Base-by-base conservation (phyloP, 2,113 vertebrate genomes). In the Larimichthys polyactis region DNA sequence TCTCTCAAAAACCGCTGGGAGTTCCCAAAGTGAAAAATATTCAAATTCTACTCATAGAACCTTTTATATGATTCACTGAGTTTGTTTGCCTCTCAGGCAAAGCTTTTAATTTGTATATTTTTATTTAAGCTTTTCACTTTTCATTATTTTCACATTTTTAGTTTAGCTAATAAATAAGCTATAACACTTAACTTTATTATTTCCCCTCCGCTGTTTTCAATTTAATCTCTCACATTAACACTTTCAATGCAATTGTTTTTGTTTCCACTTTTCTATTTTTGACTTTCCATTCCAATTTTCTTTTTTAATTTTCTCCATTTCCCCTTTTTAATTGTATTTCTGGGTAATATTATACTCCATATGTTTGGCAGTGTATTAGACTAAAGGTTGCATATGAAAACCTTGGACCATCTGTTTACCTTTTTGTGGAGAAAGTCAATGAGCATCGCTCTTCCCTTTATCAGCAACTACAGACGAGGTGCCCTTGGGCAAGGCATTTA, bases 401-500 rank as follows among this genome's bases (percentile, higher is more conserved):
- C 22, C 40, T 43, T 4, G 16, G 7, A 57, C 16, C 51, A 58
- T 65, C 43, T 73, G 52, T 29, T 46, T 17, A 48, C 10, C 36
- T 22, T 32, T 44, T 24, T 10, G 27, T 52, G 32, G 43, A 68
- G 3, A 67, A 24, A 29, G 54, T 52, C 6, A 20, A 2, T 40
- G 27, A 27, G 14, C 19, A 14, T 24, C 27, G 51, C 32, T 73
- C n/a, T 49, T 65, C 11, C n/a, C 15, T 40, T 22, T n/a, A 11
- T 55, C 22, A 44, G n/a, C 20, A 36, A 12, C 5, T 15, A 22
- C 12, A 2, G 8, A 48, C 7, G 51, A 76, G 29, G 17, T 69
- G 36, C 64, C 79, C 36, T 63, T 62, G 57, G 70, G 52, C 70
- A 71, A 52, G 75, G 40, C 65, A 63, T 79, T 78, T 62, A 57